Evolutionary conservation across 2,888 invertebrate genomes (phyloP).

Genomic region (Xanthostigma xanthostigma): DNA sequence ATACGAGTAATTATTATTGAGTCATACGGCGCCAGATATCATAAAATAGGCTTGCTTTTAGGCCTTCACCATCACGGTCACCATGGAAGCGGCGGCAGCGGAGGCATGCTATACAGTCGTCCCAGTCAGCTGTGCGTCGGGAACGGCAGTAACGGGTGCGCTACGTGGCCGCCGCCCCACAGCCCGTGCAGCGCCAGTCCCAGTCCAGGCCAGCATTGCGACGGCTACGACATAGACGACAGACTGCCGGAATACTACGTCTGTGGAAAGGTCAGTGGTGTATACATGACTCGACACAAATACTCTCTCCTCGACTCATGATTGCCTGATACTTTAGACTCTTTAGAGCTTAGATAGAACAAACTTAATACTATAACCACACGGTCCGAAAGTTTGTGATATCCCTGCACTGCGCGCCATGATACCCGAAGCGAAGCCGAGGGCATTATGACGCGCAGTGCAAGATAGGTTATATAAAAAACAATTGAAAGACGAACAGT

Average conservation of each 20-base stretch:
- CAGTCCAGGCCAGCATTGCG: conserved; percentile 39
- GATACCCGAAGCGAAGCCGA: too few relatives aligned
- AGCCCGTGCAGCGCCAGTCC: conserved; percentile 47
- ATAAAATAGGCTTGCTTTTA: too few relatives aligned
- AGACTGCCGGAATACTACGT: conserved; percentile 52
- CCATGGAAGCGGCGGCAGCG: not conserved
- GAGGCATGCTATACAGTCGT: conserved; percentile 32
- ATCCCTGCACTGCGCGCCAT: too few relatives aligned
- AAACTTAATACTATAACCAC: too few relatives aligned
- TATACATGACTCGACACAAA: not conserved
- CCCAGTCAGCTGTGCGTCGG: conserved; percentile 52
- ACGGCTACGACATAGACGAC: conserved; percentile 29
- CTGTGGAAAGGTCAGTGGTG: conserved; percentile 47
- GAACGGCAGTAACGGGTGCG: conserved; percentile 45
- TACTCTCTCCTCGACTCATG: not conserved
- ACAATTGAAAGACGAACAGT: too few relatives aligned
- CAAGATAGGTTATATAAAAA: too few relatives aligned
- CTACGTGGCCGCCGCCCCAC: conserved; percentile 38
- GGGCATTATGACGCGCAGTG: too few relatives aligned
- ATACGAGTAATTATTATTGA: too few relatives aligned
- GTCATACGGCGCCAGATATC: too few relatives aligned
- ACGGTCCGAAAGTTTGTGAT: too few relatives aligned
- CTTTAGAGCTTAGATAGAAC: too few relatives aligned
- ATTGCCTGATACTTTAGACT: not conserved
- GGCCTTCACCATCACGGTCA: too few relatives aligned